Percentiles rank a stretch among this genome's conserved stretches.
Evolutionary conservation across 2,888 invertebrate genomes (phyloP).

Genomic region (Morpho helenor): DNA sequence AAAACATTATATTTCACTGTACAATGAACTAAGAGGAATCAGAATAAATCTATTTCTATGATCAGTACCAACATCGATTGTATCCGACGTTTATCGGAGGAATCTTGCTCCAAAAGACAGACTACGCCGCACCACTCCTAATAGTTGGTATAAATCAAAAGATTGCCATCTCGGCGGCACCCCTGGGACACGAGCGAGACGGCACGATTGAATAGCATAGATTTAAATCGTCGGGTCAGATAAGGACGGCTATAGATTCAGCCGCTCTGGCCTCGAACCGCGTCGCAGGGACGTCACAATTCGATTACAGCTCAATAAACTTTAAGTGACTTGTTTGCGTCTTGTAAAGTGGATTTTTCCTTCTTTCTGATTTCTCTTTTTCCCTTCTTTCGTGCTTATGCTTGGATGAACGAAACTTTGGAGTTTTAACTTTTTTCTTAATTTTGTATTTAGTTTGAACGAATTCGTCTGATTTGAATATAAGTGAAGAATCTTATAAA

Average conservation of each 20-base stretch:
- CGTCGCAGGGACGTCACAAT: conserved; percentile 76
- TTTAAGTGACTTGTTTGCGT: conserved; percentile 79
- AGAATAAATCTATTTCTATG: conserved; percentile 67
- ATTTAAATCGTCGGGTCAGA: conserved; percentile 77
- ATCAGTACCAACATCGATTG: conserved; percentile 70
- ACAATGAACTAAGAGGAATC: conserved; percentile 26
- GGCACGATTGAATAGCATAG: conserved; percentile 79
- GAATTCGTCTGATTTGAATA: too few species aligned
- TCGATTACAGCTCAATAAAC: conserved; percentile 80
- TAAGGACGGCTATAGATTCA: conserved; percentile 74
- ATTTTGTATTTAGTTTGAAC: not conserved
- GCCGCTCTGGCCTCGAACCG: conserved; percentile 52
- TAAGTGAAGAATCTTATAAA: too few species aligned
- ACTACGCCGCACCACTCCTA: conserved; percentile 73
- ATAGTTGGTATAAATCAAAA: conserved; percentile 80
- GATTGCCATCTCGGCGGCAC: conserved; percentile 78
- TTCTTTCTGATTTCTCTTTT: conserved; percentile 65
- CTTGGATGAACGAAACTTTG: conserved; percentile 17
- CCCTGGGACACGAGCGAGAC: conserved; percentile 77
- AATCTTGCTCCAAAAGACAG: conserved; percentile 68
- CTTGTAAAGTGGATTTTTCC: conserved; percentile 76
- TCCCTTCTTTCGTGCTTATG: conserved; percentile 39
- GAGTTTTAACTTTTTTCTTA: conserved; percentile 6
- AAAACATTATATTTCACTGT: conserved; percentile 15
- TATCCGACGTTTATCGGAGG: conserved; percentile 63